Evolutionary conservation across 2,797 vertebrate genomes (phyloP), one percentile per base, ranked within the genome.

Genomic region (Eutrigla gurnardus): DNA sequence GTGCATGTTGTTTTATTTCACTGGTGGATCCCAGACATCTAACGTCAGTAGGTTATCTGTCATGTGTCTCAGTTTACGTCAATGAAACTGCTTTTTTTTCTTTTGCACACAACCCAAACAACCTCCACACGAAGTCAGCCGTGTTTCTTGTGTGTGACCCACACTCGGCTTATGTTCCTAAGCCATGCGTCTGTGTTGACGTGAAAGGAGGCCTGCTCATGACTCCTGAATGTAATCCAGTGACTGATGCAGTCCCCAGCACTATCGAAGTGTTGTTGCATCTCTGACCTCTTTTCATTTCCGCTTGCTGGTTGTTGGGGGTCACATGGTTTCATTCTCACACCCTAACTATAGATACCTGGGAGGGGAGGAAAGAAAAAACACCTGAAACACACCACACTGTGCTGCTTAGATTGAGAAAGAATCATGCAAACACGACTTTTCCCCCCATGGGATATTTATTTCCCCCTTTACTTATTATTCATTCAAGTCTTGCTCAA

Each of bases 211-310:
- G 52, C 37, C 12, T 15, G 25, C 43, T 49, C 42, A 73, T 65
- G 60, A 74, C 64, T 82, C 25, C 62, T 77, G 71, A 2, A 32
- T 59, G 40, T 58, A 25, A 70, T 68, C 64, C 65, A 47, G 53
- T 5, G 2, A 45, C n/a, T 85, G 73, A 81, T 72, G 71, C 50
- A 63, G 55, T 86, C 74, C 72, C 42, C 35, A 35, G 59, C 52
- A 18, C 36, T 58, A 55, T 63, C 18, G 37, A 65, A 59, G 52
- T 68, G 47, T 70, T 86, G 69, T 74, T 90, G 74, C 69, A 55
- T 67, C 43, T 88, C 60, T 89, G 91, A 88, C 86, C 86, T 89
- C 75, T 72, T 93, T 92, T 92, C 64, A 75, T 90, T 91, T 93
- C 92, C 84, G 65, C 69, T 73, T 40, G 62, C 47, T 74, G 70